A percentile compares a stretch with the other conserved stretches of the same genome.
These are phyloP conservation scores for Eleginops maclovinus DNA, from an alignment of 2,113 vertebrate species.

Conservation along the genomic window DNA sequence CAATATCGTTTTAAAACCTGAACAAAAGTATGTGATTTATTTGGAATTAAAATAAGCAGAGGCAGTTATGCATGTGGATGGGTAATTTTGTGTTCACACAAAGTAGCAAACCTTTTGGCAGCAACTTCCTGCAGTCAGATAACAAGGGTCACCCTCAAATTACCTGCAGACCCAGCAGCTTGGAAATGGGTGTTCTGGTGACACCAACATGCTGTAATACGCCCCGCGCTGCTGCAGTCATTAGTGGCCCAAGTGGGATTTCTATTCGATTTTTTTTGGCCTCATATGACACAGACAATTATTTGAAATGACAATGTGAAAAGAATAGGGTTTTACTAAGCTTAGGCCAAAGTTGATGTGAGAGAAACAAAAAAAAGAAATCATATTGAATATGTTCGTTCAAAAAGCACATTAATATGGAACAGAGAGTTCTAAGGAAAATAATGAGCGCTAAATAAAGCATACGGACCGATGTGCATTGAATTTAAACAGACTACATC, in stretches of 20 bases:
- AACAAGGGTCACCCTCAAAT: conserved; percentile 42
- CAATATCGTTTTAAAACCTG: conserved; percentile 72
- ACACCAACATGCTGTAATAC: background rate
- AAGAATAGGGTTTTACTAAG: background rate
- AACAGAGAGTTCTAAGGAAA: background rate
- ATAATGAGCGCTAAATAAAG: too few relatives aligned
- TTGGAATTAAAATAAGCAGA: conserved; percentile 63
- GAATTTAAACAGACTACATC: background rate
- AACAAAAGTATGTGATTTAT: conserved; percentile 71
- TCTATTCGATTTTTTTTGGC: background rate
- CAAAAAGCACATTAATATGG: background rate
- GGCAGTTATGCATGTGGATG: conserved; percentile 49
- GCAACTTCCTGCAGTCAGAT: conserved; percentile 21
- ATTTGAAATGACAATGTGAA: conserved; percentile 1
- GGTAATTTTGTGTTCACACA: conserved; percentile 60
- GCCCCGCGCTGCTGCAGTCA: background rate
- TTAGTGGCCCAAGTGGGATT: background rate
- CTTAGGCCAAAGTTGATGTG: background rate
- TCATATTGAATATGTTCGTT: background rate
- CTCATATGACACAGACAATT: background rate
- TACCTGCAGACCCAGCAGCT: conserved; percentile 1
- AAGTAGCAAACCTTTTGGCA: conserved; percentile 48
- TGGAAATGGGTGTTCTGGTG: background rate
- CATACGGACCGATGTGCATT: background rate
- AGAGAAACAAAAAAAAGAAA: background rate